These are phyloP conservation scores for Cyclargus thomasi DNA, from an alignment of 1,140 invertebrate species.

Conservation along the genomic window DNA sequence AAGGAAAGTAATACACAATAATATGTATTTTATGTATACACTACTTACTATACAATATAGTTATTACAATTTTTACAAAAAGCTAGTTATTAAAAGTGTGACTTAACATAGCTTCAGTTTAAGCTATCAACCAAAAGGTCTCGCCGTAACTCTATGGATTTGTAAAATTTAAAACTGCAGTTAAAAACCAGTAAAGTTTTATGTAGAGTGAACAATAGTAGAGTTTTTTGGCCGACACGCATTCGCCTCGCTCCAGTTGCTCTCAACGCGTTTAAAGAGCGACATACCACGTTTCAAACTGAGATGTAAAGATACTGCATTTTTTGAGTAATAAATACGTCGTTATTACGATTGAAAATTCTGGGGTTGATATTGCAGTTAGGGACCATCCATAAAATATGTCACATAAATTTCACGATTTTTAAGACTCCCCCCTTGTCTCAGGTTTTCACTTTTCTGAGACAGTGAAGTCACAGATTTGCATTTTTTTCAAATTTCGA, in stretches of 20 bases:
- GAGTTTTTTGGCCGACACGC: not conserved
- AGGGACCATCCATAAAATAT: too few species aligned
- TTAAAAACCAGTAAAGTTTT: constrained; percentile 3
- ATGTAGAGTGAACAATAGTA: not conserved
- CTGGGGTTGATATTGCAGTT: too few species aligned
- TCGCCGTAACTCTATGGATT: not conserved
- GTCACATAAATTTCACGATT: too few species aligned
- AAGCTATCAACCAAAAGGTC: not conserved
- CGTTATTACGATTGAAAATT: not conserved
- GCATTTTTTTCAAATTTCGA: too few species aligned
- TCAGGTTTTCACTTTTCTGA: too few species aligned
- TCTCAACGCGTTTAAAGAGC: not conserved
- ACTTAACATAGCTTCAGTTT: not conserved
- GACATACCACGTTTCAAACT: not conserved
- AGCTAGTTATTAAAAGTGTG: too few species aligned
- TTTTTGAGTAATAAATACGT: not conserved
- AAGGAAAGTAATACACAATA: too few species aligned
- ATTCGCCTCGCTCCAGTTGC: not conserved
- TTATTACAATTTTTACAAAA: too few species aligned
- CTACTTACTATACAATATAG: too few species aligned
- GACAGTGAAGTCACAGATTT: too few species aligned
- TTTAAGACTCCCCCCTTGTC: too few species aligned
- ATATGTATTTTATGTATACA: too few species aligned
- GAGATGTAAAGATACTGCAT: not conserved
- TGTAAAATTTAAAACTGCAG: not conserved